Evolutionary conservation across 2,888 invertebrate species (phyloP), one percentile per base, ranked within the genome.

Genomic region (Xylota sylvarum): DNA sequence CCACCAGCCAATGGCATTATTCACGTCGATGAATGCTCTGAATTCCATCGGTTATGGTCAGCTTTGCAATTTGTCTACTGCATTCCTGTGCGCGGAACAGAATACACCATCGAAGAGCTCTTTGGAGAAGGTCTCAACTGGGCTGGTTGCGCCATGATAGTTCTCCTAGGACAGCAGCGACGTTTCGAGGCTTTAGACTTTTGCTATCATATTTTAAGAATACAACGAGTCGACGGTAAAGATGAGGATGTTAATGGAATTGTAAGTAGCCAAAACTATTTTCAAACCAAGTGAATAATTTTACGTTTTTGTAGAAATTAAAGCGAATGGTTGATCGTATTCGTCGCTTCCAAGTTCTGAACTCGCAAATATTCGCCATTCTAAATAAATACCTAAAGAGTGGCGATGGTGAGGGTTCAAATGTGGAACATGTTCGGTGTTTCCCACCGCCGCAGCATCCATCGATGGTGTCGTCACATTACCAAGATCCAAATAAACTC

Each of bases 51-150:
- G 35, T 93, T 99, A 56, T 99, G 99, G 99, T 99, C 98, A 0
- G 99, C 99, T 0, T 94, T 99, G 37, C 99, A 99, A 92, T 99
- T 99, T 94, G 97, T 99, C 67, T 98, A 99, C 93, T 99, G 98
- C 92, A 98, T 98, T 90, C 99, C 99, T 0, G 98, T 98, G 27
- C 97, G 97, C 4, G 98, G 98, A 88, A 98, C 98, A 0, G 98
- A 99, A 93, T 98, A 97, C 90, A 99, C 98, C 17, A 97, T 99
- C 0, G 99, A 99, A 92, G 98, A 99, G 93, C 93, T 99, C 88
- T 99, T 98, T 93, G 99, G 99, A 7, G 99, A 99, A 93, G 99
- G 99, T 0, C 94, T 99, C 0, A 98, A 99, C 93, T 99, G 99
- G 99, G 99, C 99, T 4, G 99, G 99, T 0, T 98, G 99, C 92